phyloP scores from a whole-genome alignment of 2,888 invertebrate genomes.

The Agonopterix subpropinquella region DNA sequence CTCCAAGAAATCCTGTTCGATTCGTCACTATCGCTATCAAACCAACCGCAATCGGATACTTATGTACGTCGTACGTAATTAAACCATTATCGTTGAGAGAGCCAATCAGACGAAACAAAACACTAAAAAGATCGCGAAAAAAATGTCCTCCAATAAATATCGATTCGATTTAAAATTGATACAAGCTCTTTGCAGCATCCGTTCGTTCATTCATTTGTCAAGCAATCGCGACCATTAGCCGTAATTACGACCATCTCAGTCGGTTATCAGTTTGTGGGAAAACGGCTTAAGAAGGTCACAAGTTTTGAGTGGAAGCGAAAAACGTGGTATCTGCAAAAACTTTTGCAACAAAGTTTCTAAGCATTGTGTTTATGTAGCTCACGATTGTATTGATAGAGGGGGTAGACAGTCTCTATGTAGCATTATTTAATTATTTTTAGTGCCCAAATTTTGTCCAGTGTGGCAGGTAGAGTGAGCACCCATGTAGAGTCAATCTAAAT shows the following conservation, averaged over 20 bases:
- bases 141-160: conserved; percentile 9
- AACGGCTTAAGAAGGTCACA: neutral
- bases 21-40: no score
- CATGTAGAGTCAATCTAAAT: no score
- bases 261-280: conserved; percentile 9
- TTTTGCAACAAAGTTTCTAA: no score
- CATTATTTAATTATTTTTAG: no score
- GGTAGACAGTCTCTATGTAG: no score
- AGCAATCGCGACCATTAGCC: conserved; percentile 11
- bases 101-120: conserved; percentile 1
- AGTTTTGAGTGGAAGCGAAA: neutral
- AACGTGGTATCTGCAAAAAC: no score
- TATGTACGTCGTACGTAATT: neutral
- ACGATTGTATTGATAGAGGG: no score
- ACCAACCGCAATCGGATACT: no score
- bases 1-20: no score
- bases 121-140: neutral
- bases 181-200: conserved; percentile 7
- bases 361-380: no score
- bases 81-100: conserved; percentile 5
- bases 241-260: conserved; percentile 10
- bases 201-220: conserved; percentile 13
- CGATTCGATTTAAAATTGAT: conserved; percentile 8
- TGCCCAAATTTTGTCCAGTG: no score
- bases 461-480: no score